A percentile compares a stretch with the other conserved stretches of the same genome.
These are phyloP conservation scores for Drosophila melanocephala DNA, from an alignment of 2,888 invertebrate species.

Conservation along the genomic window DNA sequence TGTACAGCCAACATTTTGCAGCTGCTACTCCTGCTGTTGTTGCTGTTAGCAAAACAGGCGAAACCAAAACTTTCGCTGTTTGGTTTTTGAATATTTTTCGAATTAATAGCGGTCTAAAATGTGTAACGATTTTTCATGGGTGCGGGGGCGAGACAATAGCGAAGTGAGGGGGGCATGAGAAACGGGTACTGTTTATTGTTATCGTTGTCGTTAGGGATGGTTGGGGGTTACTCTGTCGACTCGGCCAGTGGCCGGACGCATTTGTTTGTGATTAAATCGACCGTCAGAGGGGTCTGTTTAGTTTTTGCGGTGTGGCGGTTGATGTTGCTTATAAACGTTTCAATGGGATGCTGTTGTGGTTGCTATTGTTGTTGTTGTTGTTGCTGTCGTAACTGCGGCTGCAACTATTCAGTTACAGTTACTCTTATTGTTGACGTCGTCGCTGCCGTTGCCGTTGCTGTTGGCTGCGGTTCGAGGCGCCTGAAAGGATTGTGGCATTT, in stretches of 20 bases:
- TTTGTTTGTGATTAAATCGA: constrained; percentile 77
- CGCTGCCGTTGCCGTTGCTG: constrained; percentile 9
- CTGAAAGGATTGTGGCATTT: constrained; percentile 61
- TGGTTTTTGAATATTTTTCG: constrained; percentile 65
- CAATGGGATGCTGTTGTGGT: constrained; percentile 33
- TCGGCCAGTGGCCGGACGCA: constrained; percentile 52
- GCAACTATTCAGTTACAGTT: constrained; percentile 28
- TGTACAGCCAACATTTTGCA: constrained; percentile 37
- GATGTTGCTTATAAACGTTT: constrained; percentile 48
- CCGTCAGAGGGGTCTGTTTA: constrained; percentile 59
- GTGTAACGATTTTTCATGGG: constrained; percentile 72
- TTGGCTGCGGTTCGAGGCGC: constrained; percentile 45
- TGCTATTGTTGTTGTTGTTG: constrained; percentile 12
- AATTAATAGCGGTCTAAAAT: constrained; percentile 74
- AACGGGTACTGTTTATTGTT: constrained; percentile 29
- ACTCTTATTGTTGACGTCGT: constrained; percentile 10
- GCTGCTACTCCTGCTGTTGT: constrained; percentile 5
- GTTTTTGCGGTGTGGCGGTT: constrained; percentile 50
- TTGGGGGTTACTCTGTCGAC: constrained; percentile 1
- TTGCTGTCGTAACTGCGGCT: constrained; percentile 11
- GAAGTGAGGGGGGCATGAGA: neutral
- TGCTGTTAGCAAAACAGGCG: constrained; percentile 39
- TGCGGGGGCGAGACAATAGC: constrained; percentile 20
- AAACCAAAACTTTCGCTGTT: constrained; percentile 47
- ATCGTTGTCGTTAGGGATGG: neutral